Conservation (phyloP, 2,888 invertebrate species). For the Heteromyza rotundicornis region DNA sequence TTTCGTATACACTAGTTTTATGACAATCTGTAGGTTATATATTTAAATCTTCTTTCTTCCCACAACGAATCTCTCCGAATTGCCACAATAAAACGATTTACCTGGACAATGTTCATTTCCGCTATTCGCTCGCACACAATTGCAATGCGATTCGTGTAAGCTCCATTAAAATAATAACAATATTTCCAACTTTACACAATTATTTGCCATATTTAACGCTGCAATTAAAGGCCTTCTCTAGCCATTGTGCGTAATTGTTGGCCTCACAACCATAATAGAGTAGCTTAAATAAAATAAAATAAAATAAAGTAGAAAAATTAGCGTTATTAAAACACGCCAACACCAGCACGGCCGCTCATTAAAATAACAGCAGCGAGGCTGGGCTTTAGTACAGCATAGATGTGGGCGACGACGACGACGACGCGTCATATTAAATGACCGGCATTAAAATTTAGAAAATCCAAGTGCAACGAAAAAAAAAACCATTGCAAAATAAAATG, state of each 20-base stretch:
- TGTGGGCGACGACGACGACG: neutral
- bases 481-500: neutral
- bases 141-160: no score
- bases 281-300: no score
- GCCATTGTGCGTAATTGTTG: no score
- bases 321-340: neutral
- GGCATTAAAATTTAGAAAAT: conserved; percentile 54
- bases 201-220: neutral
- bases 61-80: no score
- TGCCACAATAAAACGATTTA: no score
- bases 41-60: no score
- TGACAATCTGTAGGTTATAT: no score
- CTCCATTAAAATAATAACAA: no score
- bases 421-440: conserved; percentile 30
- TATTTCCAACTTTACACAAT: no score
- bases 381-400: neutral
- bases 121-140: no score
- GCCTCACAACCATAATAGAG: neutral
- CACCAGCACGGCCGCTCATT: neutral
- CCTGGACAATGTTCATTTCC: no score
- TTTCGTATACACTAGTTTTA: no score
- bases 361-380: neutral
- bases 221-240: neutral
- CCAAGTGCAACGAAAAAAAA: conserved; percentile 25
- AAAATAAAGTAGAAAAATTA: neutral